Evolutionary conservation across 2,888 invertebrate genomes (phyloP).

Genomic region (Leptopilina drosophilae): DNA sequence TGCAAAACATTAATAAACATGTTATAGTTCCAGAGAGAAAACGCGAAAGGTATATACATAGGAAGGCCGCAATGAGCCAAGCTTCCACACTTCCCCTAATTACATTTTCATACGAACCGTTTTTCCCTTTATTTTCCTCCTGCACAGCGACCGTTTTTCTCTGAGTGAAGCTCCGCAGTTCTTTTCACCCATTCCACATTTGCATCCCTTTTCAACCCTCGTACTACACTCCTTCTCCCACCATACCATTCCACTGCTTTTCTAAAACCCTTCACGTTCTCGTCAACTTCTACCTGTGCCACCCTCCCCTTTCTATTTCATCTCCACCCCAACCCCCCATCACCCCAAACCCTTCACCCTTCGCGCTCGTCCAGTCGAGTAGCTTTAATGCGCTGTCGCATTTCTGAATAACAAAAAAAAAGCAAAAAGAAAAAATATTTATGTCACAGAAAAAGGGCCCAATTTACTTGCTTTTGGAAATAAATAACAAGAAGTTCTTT

Average conservation of each 20-base stretch:
- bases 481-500: no score
- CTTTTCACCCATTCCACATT: constrained; percentile 50
- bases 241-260: background rate
- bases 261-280: constrained; percentile 56
- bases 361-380: constrained; percentile 53
- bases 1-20: constrained; percentile 62
- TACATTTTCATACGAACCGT: constrained; percentile 72
- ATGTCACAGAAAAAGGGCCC: background rate
- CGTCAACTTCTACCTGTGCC: constrained; percentile 54
- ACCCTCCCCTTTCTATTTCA: no score
- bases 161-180: constrained; percentile 57
- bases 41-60: constrained; percentile 55
- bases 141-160: constrained; percentile 65
- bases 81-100: constrained; percentile 71
- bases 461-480: background rate
- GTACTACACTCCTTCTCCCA: constrained; percentile 42
- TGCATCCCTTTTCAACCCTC: constrained; percentile 42
- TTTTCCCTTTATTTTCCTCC: constrained; percentile 68
- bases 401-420: background rate
- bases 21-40: constrained; percentile 61
- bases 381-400: constrained; percentile 49
- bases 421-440: background rate
- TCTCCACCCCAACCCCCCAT: background rate
- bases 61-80: constrained; percentile 68
- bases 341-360: constrained; percentile 47